Base-by-base conservation (phyloP, 2,888 invertebrate genomes). In the Ormyrus pomaceus region DNA sequence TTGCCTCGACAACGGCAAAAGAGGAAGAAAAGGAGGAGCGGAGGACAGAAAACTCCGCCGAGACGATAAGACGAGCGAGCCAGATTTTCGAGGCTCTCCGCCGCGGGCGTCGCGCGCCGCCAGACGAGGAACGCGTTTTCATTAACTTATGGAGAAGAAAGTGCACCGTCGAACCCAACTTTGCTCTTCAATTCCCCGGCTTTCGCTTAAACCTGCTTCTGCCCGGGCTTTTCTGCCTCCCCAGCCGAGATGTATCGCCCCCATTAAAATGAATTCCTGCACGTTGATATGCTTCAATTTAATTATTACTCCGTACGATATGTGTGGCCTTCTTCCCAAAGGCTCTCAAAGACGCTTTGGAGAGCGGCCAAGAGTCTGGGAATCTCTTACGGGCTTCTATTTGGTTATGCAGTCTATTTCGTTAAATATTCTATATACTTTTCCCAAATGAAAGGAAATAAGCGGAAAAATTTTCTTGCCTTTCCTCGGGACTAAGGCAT, bases 1-100 rank as follows among this genome's bases (percentile, higher is more conserved):
- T 87, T 86, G 86, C 85, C 84, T 84, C 82, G 85, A 83, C 85
- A 84, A 85, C 84, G 82, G 84, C 83, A 82, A 83, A 83, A 48
- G 59, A 59, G 82, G 84, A 81, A 82, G 77, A 84, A 84, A 83
- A 81, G 70, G 81, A 70, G 74, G 74, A 45, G 11, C 53, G 46
- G 13, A 65, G 78, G 64, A 76, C 61, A 65, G 48, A 59, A 34
- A 34, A 50, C 19, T 7, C 61, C 45, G 34, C 61, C 11, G 13
- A 19, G 50, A 58, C 19, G 70, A 59, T 10, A 59, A 11, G 48
- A 61, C 64, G 53, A 50, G 45, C 34, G 51, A 19, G 13, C 46
- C 58, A 55, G 62, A 64, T 59, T 65, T 66, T 70, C 56, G 61
- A 58, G 59, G 45, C 46, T 45, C 46, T 45, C 51, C 79, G 73